Evolutionary conservation across 2,888 invertebrate genomes (phyloP).

Genomic region (Lamellibrachia satsuma): DNA sequence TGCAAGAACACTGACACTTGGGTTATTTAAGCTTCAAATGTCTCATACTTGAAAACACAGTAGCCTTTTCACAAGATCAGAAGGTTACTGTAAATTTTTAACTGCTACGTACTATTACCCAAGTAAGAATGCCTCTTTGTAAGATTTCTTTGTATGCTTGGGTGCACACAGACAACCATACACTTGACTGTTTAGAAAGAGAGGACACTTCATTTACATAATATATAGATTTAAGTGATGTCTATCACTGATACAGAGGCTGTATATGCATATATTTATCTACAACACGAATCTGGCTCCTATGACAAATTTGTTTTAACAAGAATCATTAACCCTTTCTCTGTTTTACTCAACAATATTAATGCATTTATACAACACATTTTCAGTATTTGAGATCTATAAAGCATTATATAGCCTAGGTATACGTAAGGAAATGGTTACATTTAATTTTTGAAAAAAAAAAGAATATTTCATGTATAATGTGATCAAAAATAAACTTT

Average conservation of each 20-base stretch:
- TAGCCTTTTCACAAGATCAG: background rate
- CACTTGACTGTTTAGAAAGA: background rate
- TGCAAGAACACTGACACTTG: background rate
- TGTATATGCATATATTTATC: no score
- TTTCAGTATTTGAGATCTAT: background rate
- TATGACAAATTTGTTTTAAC: background rate
- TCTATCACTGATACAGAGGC: no score
- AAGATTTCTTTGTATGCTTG: background rate
- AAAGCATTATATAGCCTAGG: background rate
- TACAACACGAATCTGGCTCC: no score
- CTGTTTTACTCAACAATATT: no score
- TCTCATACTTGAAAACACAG: background rate
- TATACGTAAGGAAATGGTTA: background rate
- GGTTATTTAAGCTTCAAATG: background rate
- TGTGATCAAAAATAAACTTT: background rate
- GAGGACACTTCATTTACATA: background rate
- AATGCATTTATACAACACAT: no score
- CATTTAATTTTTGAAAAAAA: background rate
- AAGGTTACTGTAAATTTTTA: background rate
- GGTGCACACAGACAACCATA: background rate
- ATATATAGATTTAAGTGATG: no score
- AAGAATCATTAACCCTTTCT: background rate
- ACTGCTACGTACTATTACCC: background rate
- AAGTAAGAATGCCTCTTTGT: background rate
- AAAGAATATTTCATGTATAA: background rate